These are phyloP conservation scores for Aculops lycopersici DNA, from an alignment of 1,140 invertebrate species.

Conservation along the genomic window DNA sequence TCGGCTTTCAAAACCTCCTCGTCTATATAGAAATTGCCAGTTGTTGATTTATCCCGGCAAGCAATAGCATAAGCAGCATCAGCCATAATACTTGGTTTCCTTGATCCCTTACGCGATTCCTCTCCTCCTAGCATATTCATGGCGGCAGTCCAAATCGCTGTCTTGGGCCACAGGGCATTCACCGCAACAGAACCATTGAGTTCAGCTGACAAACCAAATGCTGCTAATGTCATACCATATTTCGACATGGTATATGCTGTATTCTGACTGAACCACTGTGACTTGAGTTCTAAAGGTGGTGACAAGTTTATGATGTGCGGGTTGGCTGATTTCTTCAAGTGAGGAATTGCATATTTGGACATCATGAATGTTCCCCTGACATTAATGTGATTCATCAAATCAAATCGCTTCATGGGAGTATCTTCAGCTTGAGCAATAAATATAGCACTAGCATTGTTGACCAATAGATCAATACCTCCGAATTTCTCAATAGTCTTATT, in stretches of 20 bases:
- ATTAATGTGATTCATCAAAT: conserved; percentile 71
- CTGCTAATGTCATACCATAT: conserved; percentile 97
- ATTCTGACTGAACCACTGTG: conserved; percentile 66
- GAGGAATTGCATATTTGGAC: conserved; percentile 66
- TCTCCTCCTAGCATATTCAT: conserved; percentile 41
- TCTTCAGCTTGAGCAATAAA: conserved; percentile 32
- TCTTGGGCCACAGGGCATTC: conserved; percentile 85
- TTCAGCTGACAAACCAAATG: conserved; percentile 76
- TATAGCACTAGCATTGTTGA: conserved; percentile 93
- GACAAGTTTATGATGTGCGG: conserved; percentile 85
- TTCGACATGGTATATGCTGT: conserved; percentile 94
- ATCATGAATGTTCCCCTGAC: conserved; percentile 63
- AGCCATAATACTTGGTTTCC: conserved; percentile 70
- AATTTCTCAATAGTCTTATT: conserved; percentile 57
- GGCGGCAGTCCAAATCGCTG: conserved; percentile 75
- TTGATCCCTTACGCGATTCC: conserved; percentile 22
- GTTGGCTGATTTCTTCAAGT: conserved; percentile 54
- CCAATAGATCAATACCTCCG: conserved; percentile 71
- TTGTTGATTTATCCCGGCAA: conserved; percentile 35
- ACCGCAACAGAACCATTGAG: conserved; percentile 53
- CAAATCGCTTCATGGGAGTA: conserved; percentile 81
- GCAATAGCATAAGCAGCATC: conserved; percentile 77
- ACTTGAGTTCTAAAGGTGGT: conserved; percentile 61
- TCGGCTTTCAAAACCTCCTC: conserved; percentile 48
- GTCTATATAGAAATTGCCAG: conserved; percentile 76